Evolutionary conservation across 2,797 vertebrate genomes (phyloP), one percentile per base, ranked within the genome.

Genomic region (Catamblyrhynchus diadema): DNA sequence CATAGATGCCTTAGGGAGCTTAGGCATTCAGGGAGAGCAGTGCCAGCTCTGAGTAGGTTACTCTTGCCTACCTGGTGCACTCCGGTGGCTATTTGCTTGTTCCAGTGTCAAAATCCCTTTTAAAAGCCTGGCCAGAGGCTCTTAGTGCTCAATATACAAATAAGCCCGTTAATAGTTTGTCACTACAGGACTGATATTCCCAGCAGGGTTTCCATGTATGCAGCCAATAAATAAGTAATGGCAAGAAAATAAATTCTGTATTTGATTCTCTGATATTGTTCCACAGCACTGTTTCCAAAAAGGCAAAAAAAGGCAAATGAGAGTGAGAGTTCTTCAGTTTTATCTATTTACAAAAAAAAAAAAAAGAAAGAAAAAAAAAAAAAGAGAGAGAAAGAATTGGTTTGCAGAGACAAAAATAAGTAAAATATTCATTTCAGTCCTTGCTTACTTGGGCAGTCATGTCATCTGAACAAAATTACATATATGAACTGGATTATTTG

Each of bases 201-300:
- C 74, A 92, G 71, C 33, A 91, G 41, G 25, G 12, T 42, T 92
- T 91, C 60, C 20, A 39, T 48, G 45, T 57, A 77, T 77, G 35
- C 37, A 73, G 48, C 20, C 90, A 87, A 87, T 80, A 85, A 91
- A 56, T 87, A 86, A 92, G 27, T 70, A 93, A 89, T 48, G 56
- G 41, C 18, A 86, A 82, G 20, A 89, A 56, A 87, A 85, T 62
- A 61, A 81, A 65, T 90, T 78, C 35, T 88, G 30, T n/a, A 65
- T 79, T 74, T 57, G 9, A 51, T 81, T 59, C n/a, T 30, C 28
- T 81, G 59, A 72, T 81, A 67, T 19, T 53, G 8, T 61, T 84
- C 32, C 70, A 62, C 12, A 30, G 28, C 32, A 42, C 5, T 64
- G 32, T 30, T 88, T 78, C 50, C n/a, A 65, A 54, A 79, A 83